Evolutionary conservation across 1,140 invertebrate genomes (phyloP).

Genomic region (Drosophila aff.): DNA sequence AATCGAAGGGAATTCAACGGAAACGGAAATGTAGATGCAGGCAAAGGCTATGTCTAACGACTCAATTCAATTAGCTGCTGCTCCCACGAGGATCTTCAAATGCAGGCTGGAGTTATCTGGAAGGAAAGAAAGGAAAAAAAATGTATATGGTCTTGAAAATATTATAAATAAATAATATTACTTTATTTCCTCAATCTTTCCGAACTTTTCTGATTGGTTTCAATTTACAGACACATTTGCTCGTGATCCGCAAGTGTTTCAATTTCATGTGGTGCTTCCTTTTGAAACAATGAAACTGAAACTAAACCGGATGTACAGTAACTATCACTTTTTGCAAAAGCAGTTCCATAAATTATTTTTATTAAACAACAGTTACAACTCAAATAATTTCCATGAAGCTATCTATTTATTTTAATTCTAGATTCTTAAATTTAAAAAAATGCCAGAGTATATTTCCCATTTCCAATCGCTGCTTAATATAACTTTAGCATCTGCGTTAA

Average conservation of each 20-base stretch:
- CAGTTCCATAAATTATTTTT: neutral
- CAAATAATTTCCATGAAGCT: neutral
- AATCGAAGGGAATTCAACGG: conserved; percentile 21
- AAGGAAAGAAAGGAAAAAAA: neutral
- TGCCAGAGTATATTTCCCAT: neutral
- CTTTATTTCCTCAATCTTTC: no score
- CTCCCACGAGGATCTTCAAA: conserved; percentile 3
- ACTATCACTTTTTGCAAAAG: neutral
- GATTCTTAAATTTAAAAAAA: neutral
- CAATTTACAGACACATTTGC: neutral
- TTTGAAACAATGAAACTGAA: neutral
- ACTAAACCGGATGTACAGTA: neutral
- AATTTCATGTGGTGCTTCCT: neutral
- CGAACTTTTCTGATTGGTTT: neutral
- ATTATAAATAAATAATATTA: no score
- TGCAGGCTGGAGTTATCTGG: conserved; percentile 19
- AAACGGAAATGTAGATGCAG: neutral
- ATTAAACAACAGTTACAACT: neutral
- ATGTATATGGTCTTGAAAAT: neutral
- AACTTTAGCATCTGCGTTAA: neutral
- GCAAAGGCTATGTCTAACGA: neutral
- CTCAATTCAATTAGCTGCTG: conserved; percentile 5
- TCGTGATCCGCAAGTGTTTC: neutral
- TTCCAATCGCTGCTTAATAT: conserved; percentile 3
- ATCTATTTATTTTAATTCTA: neutral